phyloP scores from a whole-genome alignment of 2,888 invertebrate species.

The Drosophila meridiana region DNA sequence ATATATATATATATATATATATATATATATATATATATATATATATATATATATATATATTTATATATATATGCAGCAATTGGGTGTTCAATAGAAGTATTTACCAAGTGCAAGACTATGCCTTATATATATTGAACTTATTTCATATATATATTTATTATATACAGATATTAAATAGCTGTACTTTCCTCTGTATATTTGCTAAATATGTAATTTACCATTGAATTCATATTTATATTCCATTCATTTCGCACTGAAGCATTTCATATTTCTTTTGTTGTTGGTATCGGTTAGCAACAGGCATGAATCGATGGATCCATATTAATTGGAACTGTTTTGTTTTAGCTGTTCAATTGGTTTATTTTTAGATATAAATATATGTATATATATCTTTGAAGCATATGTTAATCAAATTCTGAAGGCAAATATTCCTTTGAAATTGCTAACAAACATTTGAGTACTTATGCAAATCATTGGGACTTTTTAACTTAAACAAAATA shows the following conservation, averaged over 20 bases:
- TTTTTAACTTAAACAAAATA: background rate
- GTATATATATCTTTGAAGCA: conserved; percentile 6
- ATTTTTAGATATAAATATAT: conserved; percentile 17
- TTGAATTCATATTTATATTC: conserved; percentile 5
- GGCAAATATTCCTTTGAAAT: background rate
- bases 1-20: conserved; percentile 19
- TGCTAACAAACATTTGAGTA: conserved; percentile 2
- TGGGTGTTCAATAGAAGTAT: conserved; percentile 29
- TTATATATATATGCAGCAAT: conserved; percentile 18
- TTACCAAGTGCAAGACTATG: conserved; percentile 16
- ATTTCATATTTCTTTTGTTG: conserved; percentile 35
- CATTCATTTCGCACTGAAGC: conserved; percentile 19
- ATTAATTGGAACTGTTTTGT: background rate
- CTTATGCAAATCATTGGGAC: background rate
- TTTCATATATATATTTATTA: background rate
- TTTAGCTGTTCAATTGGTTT: conserved; percentile 10
- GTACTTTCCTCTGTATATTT: conserved; percentile 1
- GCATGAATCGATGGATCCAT: conserved; percentile 9
- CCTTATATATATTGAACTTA: background rate
- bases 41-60: conserved; percentile 11
- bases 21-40: conserved; percentile 11
- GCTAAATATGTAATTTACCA: conserved; percentile 31
- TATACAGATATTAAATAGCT: background rate
- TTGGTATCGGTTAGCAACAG: conserved; percentile 14
- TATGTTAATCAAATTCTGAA: conserved; percentile 1